These are phyloP conservation scores for Drosophila mayaguana DNA, from an alignment of 2,888 invertebrate species.

Conservation along the genomic window DNA sequence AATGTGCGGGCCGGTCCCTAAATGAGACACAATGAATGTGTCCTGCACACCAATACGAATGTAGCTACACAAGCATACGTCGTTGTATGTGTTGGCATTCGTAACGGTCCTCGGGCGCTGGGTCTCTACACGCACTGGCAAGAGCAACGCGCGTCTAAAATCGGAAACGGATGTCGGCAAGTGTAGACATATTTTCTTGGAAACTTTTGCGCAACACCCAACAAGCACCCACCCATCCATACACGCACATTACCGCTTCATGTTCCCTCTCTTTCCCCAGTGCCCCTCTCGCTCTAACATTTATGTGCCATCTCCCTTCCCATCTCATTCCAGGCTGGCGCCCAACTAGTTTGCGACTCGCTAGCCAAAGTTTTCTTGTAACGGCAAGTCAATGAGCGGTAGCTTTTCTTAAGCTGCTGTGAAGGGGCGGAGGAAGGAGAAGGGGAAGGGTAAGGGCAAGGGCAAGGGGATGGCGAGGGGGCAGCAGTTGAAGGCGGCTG, in stretches of 20 bases:
- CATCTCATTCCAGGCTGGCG: conserved; percentile 12
- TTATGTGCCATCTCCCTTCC: conserved; percentile 18
- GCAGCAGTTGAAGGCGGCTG: not conserved
- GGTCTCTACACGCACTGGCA: conserved; percentile 33
- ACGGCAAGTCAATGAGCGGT: conserved; percentile 68
- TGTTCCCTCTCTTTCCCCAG: not conserved
- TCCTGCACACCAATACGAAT: conserved; percentile 35
- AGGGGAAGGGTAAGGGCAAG: not conserved
- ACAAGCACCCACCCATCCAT: too few species aligned
- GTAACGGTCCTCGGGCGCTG: conserved; percentile 36
- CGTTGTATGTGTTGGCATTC: conserved; percentile 56
- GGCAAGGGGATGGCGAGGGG: not conserved
- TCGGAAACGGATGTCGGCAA: conserved; percentile 74
- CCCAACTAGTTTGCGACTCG: conserved; percentile 60
- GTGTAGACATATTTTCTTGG: conserved; percentile 75
- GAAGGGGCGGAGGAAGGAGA: fast-evolving
- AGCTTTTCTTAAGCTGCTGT: conserved; percentile 32
- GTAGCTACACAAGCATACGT: not conserved
- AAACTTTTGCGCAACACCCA: conserved; percentile 48
- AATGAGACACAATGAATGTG: conserved; percentile 68
- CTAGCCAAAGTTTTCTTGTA: conserved; percentile 61
- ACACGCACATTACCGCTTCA: not conserved
- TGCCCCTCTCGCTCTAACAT: conserved; percentile 20
- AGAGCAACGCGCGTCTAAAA: conserved; percentile 46
- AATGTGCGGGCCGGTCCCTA: conserved; percentile 42